A percentile compares a stretch with the other conserved stretches of the same genome.
Conservation (phyloP, 2,113 vertebrate species). For the Sorex araneus region DNA sequence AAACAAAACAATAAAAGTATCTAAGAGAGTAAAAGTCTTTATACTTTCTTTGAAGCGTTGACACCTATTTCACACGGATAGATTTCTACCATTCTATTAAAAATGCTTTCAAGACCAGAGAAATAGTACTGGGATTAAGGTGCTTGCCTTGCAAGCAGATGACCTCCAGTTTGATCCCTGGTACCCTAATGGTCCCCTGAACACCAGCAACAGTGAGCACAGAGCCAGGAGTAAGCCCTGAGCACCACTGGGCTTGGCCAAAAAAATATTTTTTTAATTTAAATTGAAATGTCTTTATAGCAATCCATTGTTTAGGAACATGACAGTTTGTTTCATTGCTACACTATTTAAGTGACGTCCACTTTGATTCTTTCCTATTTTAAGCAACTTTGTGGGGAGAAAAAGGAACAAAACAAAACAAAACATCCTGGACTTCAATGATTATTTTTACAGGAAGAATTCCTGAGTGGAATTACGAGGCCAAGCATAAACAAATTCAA, state of each 20-base stretch:
- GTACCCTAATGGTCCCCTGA: too few species aligned
- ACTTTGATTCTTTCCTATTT: slow-evolving; percentile 28
- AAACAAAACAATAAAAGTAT: too few species aligned
- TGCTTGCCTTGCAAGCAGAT: too few species aligned
- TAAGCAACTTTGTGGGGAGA: not conserved
- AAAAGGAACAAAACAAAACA: not conserved
- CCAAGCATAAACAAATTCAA: not conserved
- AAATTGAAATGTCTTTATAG: not conserved
- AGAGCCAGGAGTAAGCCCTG: too few species aligned
- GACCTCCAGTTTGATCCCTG: too few species aligned
- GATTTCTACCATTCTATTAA: not conserved
- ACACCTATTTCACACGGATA: not conserved
- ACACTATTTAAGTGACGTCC: not conserved
- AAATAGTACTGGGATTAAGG: too few species aligned
- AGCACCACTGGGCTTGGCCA: too few species aligned
- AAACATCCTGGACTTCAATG: not conserved
- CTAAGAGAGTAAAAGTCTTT: not conserved
- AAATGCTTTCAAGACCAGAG: too few species aligned
- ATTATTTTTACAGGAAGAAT: slow-evolving; percentile 11
- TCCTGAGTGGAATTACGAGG: not conserved
- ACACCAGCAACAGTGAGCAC: too few species aligned
- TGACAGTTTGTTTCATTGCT: not conserved
- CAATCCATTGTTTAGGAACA: not conserved
- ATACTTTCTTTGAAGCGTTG: slow-evolving; percentile 12
- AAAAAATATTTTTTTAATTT: too few species aligned